A percentile compares a stretch with the other conserved stretches of the same genome.
phyloP scores from a whole-genome alignment of 2,113 vertebrate genomes.

The Willisornis vidua region DNA sequence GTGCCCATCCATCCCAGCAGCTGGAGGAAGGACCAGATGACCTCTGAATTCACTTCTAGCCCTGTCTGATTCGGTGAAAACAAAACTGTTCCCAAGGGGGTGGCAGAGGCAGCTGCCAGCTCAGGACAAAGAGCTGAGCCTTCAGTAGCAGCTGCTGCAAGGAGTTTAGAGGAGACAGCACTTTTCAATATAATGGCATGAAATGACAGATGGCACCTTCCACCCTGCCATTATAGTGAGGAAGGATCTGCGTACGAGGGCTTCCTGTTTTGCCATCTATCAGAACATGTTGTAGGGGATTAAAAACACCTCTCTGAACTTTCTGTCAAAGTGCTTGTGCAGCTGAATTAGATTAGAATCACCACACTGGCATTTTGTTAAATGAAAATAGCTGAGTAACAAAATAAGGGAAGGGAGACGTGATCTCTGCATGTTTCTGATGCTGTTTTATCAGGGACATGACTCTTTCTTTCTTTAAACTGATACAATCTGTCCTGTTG shows the following conservation, averaged over 20 bases:
- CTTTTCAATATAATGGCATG: neutral
- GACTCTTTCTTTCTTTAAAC: neutral
- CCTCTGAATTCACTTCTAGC: neutral
- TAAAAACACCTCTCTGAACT: neutral
- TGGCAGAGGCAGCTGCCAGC: constrained; percentile 12
- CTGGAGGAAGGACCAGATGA: constrained; percentile 31
- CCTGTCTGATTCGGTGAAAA: neutral
- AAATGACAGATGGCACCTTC: constrained; percentile 1
- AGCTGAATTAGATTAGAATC: constrained; percentile 11
- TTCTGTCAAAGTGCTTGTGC: neutral
- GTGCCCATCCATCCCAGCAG: neutral
- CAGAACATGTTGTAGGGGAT: neutral
- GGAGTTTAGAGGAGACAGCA: neutral
- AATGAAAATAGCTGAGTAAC: constrained; percentile 7
- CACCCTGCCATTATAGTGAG: neutral
- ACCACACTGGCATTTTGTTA: neutral
- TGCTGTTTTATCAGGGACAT: neutral
- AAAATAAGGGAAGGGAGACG: neutral
- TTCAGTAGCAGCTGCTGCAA: constrained; percentile 3
- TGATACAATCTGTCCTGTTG: neutral
- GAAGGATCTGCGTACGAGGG: neutral
- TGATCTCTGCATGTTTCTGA: neutral
- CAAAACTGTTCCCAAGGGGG: neutral
- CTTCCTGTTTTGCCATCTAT: neutral
- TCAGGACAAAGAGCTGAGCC: constrained; percentile 19